Conservation (phyloP, 2,113 vertebrate species). For the Pseudorectes ferrugineus region DNA sequence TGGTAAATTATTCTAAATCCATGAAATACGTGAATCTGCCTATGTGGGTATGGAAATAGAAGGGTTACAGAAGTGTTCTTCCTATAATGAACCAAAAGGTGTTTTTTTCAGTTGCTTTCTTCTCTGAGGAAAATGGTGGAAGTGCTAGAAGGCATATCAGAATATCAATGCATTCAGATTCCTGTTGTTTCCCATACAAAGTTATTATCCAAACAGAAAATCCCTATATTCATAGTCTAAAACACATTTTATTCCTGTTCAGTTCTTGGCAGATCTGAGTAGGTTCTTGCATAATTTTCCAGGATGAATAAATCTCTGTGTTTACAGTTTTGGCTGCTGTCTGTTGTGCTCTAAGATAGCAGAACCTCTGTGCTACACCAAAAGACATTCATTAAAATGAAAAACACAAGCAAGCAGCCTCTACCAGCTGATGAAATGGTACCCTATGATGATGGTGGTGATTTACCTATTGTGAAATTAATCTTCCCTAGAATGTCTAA, state of each 20-base stretch:
- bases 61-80: background rate
- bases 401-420: background rate
- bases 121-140: background rate
- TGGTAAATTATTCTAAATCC: background rate
- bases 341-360: background rate
- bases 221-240: background rate
- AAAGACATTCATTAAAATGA: background rate
- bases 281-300: conserved; percentile 22
- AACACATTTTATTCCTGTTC: background rate
- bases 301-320: background rate
- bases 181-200: background rate
- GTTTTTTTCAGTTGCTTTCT: background rate
- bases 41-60: background rate
- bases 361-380: background rate
- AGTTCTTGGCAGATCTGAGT: conserved; percentile 18
- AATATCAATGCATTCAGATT: background rate
- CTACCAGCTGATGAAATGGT: background rate
- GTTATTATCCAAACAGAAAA: conserved; percentile 16
- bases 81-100: background rate
- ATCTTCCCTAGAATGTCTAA: background rate
- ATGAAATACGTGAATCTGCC: background rate
- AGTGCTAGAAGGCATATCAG: background rate
- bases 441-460: background rate
- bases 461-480: conserved; percentile 3
- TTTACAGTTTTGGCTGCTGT: background rate